These are phyloP conservation scores for Thrips palmi DNA, from an alignment of 1,140 invertebrate species.

Conservation along the genomic window DNA sequence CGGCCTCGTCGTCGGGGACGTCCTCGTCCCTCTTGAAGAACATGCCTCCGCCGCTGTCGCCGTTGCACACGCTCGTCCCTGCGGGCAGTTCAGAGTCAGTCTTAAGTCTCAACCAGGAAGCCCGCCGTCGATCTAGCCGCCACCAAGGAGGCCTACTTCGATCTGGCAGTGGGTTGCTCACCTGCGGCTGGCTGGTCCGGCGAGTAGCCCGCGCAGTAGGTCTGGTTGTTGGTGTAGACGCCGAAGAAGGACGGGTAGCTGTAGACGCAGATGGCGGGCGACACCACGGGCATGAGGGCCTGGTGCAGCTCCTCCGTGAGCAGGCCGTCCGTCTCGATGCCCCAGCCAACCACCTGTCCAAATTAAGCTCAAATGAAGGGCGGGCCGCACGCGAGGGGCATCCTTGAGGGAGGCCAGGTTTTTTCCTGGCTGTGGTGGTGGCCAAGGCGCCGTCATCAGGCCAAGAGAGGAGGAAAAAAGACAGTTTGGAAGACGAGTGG, in stretches of 20 bases:
- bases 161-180: too few relatives aligned
- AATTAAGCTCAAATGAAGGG: too few relatives aligned
- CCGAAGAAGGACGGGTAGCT: constrained; percentile 28
- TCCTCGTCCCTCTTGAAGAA: constrained; percentile 22
- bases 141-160: too few relatives aligned
- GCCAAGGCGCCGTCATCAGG: too few relatives aligned
- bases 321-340: constrained; percentile 24
- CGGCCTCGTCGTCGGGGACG: constrained; percentile 23
- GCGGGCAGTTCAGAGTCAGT: too few relatives aligned
- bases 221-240: constrained; percentile 24
- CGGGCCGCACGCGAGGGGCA: too few relatives aligned
- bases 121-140: too few relatives aligned
- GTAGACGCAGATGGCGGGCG: constrained; percentile 25
- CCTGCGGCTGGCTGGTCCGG: too few relatives aligned
- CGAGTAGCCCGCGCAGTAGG: constrained; percentile 30
- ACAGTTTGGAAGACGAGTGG: too few relatives aligned
- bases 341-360: constrained; percentile 28
- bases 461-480: not conserved
- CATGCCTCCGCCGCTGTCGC: constrained; percentile 41
- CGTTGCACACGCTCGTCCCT: constrained; percentile 39
- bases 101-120: too few relatives aligned
- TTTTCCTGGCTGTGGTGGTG: too few relatives aligned
- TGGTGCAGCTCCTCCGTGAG: constrained; percentile 24
- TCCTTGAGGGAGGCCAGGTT: too few relatives aligned
- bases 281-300: constrained; percentile 27